Evolutionary conservation across 2,113 vertebrate species (phyloP), one percentile per base, ranked within the genome.

Genomic region (Mirza zaza): DNA sequence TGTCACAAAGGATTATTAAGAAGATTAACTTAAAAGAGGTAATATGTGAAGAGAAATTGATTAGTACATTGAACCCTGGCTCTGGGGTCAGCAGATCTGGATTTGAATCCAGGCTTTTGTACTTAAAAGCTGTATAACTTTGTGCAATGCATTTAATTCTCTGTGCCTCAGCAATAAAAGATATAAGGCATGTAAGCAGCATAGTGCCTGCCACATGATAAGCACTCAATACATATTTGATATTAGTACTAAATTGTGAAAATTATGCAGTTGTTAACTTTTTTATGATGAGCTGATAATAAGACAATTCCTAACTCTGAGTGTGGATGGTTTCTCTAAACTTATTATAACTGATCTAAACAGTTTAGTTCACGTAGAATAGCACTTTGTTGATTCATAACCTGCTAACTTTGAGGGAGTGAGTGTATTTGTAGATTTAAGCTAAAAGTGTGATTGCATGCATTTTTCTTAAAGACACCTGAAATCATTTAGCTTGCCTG

Each of bases 171-270:
- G 79, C 6, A 67, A n/a, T 73, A 83, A 90, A 45, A 70, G 29
- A 52, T 85, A 12, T 45, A 57, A 96, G 32, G 11, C 65, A n/a
- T 79, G 15, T 55, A 55, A 90, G 80, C 39, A n/a, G 45, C 27
- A 39, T 57, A 91, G 59, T 34, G 39, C 45, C 29, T 90, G 17
- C 71, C 27, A 83, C 29, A 79, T 39, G 79, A 17, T 79, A 90
- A 79, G 76, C n/a, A 75, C 50, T 84, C 75, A 45, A 13, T 84
- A 75, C 90, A 68, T 90, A 73, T 82, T 86, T 67, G 7, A 45
- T 92, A 18, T 82, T 86, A 70, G 48, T 63, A 29, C 90, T 95
- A 92, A 95, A 83, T 95, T 90, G 15, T 87, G 61, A 87, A 92
- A 70, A 48, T 32, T 61, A 13, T 68, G 13, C 34, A 63, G 17